Conservation (phyloP, 2,113 vertebrate species). For the Aldabrachelys gigantea region DNA sequence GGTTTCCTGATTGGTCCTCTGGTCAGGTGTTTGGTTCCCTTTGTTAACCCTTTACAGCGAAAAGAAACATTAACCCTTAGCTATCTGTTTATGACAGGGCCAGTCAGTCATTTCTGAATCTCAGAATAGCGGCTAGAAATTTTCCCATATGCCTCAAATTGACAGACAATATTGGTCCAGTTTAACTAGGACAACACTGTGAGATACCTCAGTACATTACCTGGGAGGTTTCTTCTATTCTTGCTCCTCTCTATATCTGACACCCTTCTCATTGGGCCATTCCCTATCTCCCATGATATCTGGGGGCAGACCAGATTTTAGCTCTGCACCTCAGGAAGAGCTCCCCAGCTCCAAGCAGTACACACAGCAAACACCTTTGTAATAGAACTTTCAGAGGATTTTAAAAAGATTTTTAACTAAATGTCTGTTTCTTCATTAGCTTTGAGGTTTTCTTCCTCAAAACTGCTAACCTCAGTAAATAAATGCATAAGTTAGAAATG, state of each 20-base stretch:
- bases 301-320: not conserved
- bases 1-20: too few relatives aligned
- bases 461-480: too few relatives aligned
- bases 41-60: too few relatives aligned
- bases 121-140: not conserved
- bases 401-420: not conserved
- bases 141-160: not conserved
- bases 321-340: not conserved
- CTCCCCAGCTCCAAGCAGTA: not conserved
- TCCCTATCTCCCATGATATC: constrained; percentile 14
- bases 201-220: not conserved
- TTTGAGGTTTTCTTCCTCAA: too few relatives aligned
- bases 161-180: not conserved
- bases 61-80: too few relatives aligned
- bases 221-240: not conserved
- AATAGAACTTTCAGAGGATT: not conserved
- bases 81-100: too few relatives aligned
- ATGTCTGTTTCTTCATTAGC: not conserved
- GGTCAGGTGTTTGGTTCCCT: too few relatives aligned
- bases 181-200: not conserved
- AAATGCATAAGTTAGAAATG: too few relatives aligned
- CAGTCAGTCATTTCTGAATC: not conserved
- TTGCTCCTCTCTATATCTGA: not conserved
- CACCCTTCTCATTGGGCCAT: not conserved
- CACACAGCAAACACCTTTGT: not conserved